Evolutionary conservation across 1,140 invertebrate genomes (phyloP).

Genomic region (Thalassaphorura encarpata): DNA sequence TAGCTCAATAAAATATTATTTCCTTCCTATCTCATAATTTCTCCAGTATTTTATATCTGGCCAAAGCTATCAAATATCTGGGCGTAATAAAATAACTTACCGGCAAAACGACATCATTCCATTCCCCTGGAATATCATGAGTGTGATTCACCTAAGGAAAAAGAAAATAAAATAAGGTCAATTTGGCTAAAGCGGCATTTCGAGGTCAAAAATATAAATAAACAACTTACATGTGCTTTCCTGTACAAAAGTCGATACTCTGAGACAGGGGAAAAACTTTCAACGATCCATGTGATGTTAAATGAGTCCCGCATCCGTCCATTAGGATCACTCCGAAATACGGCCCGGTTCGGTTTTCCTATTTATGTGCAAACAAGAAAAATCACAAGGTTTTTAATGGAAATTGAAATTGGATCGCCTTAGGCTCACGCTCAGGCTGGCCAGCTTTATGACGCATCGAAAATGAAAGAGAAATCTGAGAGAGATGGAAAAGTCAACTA

Average conservation of each 20-base stretch:
- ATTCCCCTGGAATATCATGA: constrained; percentile 57
- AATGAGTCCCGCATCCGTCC: constrained; percentile 53
- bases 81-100: too few relatives aligned
- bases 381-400: neutral
- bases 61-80: too few relatives aligned
- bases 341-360: constrained; percentile 50
- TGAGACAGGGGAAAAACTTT: constrained; percentile 52
- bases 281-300: constrained; percentile 55
- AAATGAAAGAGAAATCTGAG: too few relatives aligned
- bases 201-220: too few relatives aligned
- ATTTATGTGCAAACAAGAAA: neutral
- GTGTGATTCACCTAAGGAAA: constrained; percentile 53
- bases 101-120: constrained; percentile 51
- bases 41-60: too few relatives aligned
- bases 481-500: too few relatives aligned
- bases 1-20: too few relatives aligned
- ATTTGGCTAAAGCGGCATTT: neutral
- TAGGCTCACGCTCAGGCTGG: too few relatives aligned
- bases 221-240: constrained; percentile 43
- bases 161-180: neutral
- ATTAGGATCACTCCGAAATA: constrained; percentile 50
- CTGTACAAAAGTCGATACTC: constrained; percentile 54
- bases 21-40: too few relatives aligned
- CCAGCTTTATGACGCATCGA: too few relatives aligned
- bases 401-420: too few relatives aligned